Evolutionary conservation across 92 coral and sea anemone species (phyloP).

Genomic region (Siderastrea radians): DNA sequence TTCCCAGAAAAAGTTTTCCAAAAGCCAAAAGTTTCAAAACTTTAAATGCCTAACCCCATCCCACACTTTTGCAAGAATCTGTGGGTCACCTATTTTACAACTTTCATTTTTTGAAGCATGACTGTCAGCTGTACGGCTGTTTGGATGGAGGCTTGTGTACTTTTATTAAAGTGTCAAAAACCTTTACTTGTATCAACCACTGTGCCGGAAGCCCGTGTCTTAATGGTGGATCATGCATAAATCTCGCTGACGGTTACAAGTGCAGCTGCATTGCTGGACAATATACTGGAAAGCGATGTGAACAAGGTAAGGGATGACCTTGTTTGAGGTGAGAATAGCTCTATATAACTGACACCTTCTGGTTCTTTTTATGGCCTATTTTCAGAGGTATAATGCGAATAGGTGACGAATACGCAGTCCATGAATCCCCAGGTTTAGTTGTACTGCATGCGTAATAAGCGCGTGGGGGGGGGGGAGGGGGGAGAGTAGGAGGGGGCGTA

Average conservation of each 20-base stretch:
- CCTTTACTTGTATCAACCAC: not conserved
- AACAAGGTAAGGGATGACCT: not conserved
- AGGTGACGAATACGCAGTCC: no score
- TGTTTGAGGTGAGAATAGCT: not conserved
- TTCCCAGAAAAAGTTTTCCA: no score
- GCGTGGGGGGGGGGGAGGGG: no score
- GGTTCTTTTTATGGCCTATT: not conserved
- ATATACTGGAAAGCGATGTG: not conserved
- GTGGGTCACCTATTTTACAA: not conserved
- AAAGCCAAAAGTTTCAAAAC: not conserved
- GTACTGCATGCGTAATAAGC: no score
- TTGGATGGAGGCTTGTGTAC: conserved; percentile 8
- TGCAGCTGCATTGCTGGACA: not conserved
- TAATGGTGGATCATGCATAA: not conserved
- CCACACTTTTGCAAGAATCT: not conserved
- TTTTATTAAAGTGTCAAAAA: not conserved
- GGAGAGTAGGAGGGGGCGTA: no score
- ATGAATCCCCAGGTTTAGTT: no score
- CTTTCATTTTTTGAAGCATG: no score
- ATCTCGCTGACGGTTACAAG: not conserved
- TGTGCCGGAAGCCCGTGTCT: no score
- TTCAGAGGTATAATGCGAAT: no score
- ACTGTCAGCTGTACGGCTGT: conserved; percentile 24
- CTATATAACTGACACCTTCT: not conserved
- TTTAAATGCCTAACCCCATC: not conserved